These are phyloP conservation scores for Perca fluviatilis DNA, from an alignment of 2,113 vertebrate species.

Conservation along the genomic window DNA sequence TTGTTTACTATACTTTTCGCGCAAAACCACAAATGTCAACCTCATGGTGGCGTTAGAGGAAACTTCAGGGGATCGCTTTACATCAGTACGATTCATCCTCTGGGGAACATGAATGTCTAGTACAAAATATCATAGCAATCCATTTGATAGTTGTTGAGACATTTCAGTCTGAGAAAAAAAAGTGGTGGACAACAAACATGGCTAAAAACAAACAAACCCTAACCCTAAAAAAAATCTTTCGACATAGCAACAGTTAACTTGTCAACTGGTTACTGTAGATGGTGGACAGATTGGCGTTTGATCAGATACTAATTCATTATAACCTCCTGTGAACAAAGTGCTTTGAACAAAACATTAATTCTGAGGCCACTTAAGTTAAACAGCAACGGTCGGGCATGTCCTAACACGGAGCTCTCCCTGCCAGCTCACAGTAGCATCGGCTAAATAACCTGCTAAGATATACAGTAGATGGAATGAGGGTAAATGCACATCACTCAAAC, in stretches of 20 bases:
- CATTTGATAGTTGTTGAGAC: not conserved
- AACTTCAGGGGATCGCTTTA: too few relatives aligned
- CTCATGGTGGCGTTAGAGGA: not conserved
- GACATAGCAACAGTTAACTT: not conserved
- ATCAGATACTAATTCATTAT: conserved; percentile 22
- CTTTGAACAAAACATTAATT: conserved; percentile 41
- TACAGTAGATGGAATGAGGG: conserved; percentile 42
- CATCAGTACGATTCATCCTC: too few relatives aligned
- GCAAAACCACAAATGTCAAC: not conserved
- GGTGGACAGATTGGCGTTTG: not conserved
- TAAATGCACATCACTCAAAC: conserved; percentile 59
- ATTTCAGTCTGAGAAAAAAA: not conserved
- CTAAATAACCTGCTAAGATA: conserved; percentile 44
- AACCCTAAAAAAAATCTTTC: not conserved
- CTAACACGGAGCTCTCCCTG: conserved; percentile 46
- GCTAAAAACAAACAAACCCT: too few relatives aligned
- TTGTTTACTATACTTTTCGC: not conserved
- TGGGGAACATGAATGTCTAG: too few relatives aligned
- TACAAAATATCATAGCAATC: not conserved
- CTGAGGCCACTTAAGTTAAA: conserved; percentile 7
- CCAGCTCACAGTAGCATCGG: conserved; percentile 29
- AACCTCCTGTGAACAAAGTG: conserved; percentile 22
- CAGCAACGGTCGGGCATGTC: conserved; percentile 23
- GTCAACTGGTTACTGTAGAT: not conserved
- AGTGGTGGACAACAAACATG: too few relatives aligned